A percentile compares a stretch with the other conserved stretches of the same genome.
Conservation (phyloP, 2,888 invertebrate species). For the Tipula vernalis region DNA sequence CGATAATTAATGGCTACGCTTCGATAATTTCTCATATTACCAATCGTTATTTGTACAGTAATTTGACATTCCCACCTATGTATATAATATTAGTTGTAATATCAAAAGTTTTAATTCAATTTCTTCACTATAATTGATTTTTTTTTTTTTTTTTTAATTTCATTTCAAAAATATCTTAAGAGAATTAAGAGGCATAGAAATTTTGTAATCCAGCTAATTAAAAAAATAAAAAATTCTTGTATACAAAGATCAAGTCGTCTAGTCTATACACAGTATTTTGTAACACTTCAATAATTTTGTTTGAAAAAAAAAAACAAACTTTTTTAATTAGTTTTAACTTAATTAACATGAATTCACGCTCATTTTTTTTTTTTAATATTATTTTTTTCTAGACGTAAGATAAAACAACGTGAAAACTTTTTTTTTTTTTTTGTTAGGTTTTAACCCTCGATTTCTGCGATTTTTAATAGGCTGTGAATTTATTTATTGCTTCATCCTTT, state of each 20-base stretch:
- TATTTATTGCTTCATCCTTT: too few relatives aligned
- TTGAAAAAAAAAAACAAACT: not conserved
- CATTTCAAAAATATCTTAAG: not conserved
- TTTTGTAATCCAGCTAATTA: not conserved
- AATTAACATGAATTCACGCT: not conserved
- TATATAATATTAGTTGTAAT: not conserved
- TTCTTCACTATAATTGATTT: not conserved
- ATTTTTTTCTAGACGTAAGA: not conserved
- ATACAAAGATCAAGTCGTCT: not conserved
- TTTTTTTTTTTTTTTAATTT: not conserved
- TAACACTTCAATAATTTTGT: not conserved
- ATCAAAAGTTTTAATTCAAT: not conserved
- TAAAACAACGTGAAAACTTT: not conserved
- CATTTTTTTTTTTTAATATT: not conserved
- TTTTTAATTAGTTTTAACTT: not conserved
- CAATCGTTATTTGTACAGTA: too few relatives aligned
- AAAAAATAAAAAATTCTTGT: not conserved
- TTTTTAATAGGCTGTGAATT: too few relatives aligned
- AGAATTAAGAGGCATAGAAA: not conserved
- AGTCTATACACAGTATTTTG: not conserved
- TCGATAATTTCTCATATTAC: not conserved
- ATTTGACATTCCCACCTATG: too few relatives aligned
- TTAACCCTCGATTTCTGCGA: not conserved
- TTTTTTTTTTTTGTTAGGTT: not conserved
- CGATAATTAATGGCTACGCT: not conserved